Conservation (phyloP, 2,113 vertebrate species). For the Tinamus guttatus region DNA sequence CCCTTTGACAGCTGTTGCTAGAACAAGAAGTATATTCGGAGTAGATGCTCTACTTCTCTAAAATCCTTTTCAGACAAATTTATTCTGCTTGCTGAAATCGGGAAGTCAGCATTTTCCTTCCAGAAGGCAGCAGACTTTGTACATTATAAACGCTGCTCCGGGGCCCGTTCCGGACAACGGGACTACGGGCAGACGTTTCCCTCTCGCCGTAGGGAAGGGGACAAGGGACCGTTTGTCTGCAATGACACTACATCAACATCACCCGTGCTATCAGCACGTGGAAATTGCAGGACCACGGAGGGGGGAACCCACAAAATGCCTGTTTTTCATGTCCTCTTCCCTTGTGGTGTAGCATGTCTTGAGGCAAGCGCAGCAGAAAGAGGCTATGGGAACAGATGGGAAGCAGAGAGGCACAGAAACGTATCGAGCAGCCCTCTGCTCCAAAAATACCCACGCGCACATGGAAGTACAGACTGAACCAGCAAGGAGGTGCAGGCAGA, state of each 20-base stretch:
- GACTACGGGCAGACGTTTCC: neutral
- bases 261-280: neutral
- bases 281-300: neutral
- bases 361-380: neutral
- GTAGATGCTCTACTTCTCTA: neutral
- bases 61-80: neutral
- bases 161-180: neutral
- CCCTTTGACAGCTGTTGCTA: neutral
- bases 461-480: conserved; percentile 6
- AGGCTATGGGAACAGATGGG: neutral
- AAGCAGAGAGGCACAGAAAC: neutral
- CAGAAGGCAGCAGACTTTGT: neutral
- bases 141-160: neutral
- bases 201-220: neutral
- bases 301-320: neutral
- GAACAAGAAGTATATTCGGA: neutral
- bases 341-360: neutral
- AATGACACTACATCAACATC: rapidly evolving
- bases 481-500: neutral
- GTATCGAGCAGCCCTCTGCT: neutral
- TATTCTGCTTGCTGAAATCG: neutral
- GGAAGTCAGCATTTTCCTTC: neutral
- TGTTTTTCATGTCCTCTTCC: neutral
- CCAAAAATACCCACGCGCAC: neutral
- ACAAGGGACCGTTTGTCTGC: neutral